Base-by-base conservation (phyloP, 2,797 vertebrate species). In the Sylvilagus floridanus region DNA sequence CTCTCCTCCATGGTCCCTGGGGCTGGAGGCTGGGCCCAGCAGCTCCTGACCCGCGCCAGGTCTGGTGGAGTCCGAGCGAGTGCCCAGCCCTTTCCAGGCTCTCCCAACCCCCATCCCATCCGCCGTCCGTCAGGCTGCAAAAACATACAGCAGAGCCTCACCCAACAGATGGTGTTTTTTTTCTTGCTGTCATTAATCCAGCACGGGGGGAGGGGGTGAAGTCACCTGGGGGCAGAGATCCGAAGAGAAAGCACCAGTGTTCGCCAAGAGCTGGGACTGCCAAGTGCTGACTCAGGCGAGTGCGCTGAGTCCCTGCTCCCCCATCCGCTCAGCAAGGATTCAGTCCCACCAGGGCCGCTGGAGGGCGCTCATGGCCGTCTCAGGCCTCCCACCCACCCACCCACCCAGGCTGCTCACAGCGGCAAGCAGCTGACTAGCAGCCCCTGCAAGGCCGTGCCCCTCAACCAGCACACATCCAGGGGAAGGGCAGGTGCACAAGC, bases 221-320 rank as follows among this genome's bases (percentile, higher is more conserved):
- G 66, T 72, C 42, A 50, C 28, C 8, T 47, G 63, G 65, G 50
- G 47, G 11, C 65, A 83, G 76, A 87, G 91, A 65, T 28, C 65
- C 77, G 79, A 84, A 84, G 37, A n/a, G 42, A 71, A 95, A 93
- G 68, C 37, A 86, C 83, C 19, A 63, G 11, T 28, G 52, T 83
- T 54, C 57, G 42, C 57, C 76, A 79, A 75, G 60, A 91, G 73
- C 26, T 60, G 73, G 65, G 57, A 92, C 4, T 47, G 47, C 6
- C 26, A 92, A 63, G 22, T 68, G 26, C 83, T 69, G 10, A 32
- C 77, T 82, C 73, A 52, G 35, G 57, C 28, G 24, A 82, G 75
- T 91, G 65, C 17, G 54, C 54, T 7, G 2, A 57, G 4, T 57
- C 19, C 54, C 54, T 57, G 54, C 17, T 19, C 54, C 4, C 17